Base-by-base conservation (phyloP, 2,888 invertebrate species). In the Lasius platythorax region DNA sequence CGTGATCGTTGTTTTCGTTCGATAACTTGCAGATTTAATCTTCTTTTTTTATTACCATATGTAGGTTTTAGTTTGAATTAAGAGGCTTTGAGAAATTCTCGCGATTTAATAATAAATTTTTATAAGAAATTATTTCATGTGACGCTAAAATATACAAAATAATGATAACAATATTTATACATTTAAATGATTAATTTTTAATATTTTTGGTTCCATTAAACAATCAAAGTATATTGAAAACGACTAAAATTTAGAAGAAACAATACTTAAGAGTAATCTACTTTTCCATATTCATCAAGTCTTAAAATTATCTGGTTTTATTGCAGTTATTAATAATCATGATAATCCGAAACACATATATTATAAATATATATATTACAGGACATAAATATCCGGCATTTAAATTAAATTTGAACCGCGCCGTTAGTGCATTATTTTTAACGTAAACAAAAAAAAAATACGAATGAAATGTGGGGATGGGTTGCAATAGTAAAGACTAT, bases 111-210 rank as follows among this genome's bases (percentile, higher is more conserved):
- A 76, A 66, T 28, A 50, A 1, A n/a, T 56, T 46, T 1, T 12
- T 33, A 37, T 12, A 23, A 37, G 1, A 56, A 73, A 40, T 58
- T 58, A 23, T 28, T 28, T 58, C 0, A 18, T 5, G 12, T 9
- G 5, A 30, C 40, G 40, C 4, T 43, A 33, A 37, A 66, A 6
- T 64, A 6, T 64, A 23, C 1, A 53, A 33, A 50, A 46, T 37
- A n/a, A 50, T n/a, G n/a, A n/a, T 43, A 15, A 40, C 56, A 43
- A 61, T 23, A 72, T 30, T 53, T 40, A 68, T 68, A 46, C 23
- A 63, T 9, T 43, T 0, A 18, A 66, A 1, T 5, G 23, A 76
- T 40, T 40, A 18, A 66, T 15, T 18, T 37, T 53, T 15, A 37
- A 18, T 0, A 37, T 18, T 50, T 56, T 11, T 50, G 3, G 23